Percentiles rank a stretch among this genome's conserved stretches.
Conservation (phyloP, 2,797 vertebrate species). For the Chaunax sp. region DNA sequence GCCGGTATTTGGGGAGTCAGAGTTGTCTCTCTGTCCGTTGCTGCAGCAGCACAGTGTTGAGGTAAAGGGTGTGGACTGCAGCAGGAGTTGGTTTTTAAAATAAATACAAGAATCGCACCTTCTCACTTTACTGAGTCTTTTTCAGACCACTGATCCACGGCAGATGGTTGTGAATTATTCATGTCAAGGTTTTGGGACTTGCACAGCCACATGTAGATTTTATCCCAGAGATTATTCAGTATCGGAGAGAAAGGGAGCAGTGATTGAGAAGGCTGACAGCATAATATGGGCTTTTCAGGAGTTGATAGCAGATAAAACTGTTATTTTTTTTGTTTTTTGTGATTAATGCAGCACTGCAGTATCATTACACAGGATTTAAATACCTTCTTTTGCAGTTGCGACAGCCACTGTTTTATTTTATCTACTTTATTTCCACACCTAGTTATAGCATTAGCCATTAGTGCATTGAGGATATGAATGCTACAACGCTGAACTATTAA, state of each 20-base stretch:
- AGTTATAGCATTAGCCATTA: not conserved
- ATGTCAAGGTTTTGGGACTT: constrained; percentile 74
- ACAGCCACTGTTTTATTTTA: not conserved
- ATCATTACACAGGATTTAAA: constrained; percentile 13
- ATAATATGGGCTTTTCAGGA: constrained; percentile 52
- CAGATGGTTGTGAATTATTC: constrained; percentile 86
- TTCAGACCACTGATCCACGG: constrained; percentile 64
- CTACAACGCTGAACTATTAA: not conserved
- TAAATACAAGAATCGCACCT: constrained; percentile 65
- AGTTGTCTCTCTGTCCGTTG: constrained; percentile 7
- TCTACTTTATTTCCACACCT: not conserved
- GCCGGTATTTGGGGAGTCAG: not conserved
- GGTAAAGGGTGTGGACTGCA: not conserved
- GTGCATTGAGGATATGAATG: not conserved
- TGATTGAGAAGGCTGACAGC: constrained; percentile 45
- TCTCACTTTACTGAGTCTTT: constrained; percentile 64
- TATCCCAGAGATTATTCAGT: constrained; percentile 72
- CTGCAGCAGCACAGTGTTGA: constrained; percentile 11
- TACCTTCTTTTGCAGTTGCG: constrained; percentile 12
- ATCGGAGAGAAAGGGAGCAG: constrained; percentile 48
- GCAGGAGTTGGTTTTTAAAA: constrained; percentile 45
- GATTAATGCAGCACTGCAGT: constrained; percentile 1
- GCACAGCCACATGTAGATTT: constrained; percentile 66
- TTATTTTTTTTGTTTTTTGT: constrained; percentile 30
- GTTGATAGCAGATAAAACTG: constrained; percentile 44